Conservation (phyloP, 2,797 vertebrate species). For the Botia kubotai region DNA sequence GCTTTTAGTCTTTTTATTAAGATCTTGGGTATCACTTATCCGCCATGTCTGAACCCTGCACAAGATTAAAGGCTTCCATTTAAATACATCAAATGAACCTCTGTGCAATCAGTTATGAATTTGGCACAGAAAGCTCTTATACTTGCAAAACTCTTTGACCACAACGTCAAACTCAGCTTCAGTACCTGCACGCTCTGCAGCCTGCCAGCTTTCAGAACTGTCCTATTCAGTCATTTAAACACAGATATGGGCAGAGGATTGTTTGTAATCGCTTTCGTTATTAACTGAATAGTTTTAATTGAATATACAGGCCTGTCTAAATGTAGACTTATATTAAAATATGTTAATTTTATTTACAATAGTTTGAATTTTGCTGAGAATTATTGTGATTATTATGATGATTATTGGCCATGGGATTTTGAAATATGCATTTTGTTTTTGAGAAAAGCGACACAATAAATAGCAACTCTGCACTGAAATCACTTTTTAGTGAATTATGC, state of each 20-base stretch:
- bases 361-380: no score
- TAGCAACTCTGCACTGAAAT: neutral
- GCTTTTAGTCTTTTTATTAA: constrained; percentile 11
- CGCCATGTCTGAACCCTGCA: constrained; percentile 13
- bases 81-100: constrained; percentile 46
- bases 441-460: neutral
- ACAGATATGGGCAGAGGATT: constrained; percentile 1
- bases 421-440: neutral
- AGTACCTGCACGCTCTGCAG: constrained; percentile 26
- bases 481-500: constrained; percentile 9
- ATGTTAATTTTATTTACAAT: no score
- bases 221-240: constrained; percentile 34
- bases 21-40: constrained; percentile 12
- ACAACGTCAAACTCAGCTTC: constrained; percentile 25
- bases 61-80: constrained; percentile 12
- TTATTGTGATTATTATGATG: neutral
- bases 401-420: neutral
- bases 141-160: constrained; percentile 27
- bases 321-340: no score
- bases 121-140: constrained; percentile 45
- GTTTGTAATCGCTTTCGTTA: neutral
- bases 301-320: no score
- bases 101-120: constrained; percentile 50
- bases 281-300: no score
- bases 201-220: constrained; percentile 43